phyloP scores from a whole-genome alignment of 2,797 vertebrate genomes.

The Esox masquinongy region DNA sequence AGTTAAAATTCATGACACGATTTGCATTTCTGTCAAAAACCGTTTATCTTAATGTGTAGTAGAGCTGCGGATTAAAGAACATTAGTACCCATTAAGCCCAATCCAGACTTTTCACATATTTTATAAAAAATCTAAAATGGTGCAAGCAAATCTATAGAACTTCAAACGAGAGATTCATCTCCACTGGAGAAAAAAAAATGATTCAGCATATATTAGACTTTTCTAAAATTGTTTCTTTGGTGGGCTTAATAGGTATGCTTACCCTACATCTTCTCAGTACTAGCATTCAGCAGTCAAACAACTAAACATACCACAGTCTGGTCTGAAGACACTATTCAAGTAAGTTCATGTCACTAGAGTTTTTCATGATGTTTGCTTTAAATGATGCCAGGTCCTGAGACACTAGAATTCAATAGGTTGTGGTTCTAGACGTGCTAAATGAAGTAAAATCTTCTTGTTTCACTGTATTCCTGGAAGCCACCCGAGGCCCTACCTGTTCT shows the following conservation, averaged over 20 bases:
- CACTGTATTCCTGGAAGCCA: background rate
- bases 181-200: background rate
- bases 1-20: too few relatives aligned
- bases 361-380: background rate
- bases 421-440: background rate
- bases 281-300: background rate
- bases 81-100: too few relatives aligned
- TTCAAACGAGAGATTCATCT: too few relatives aligned
- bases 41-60: too few relatives aligned
- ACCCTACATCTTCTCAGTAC: too few relatives aligned
- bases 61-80: too few relatives aligned
- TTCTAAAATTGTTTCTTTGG: too few relatives aligned
- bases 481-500: constrained; percentile 82
- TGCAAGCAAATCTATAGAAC: too few relatives aligned
- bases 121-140: too few relatives aligned
- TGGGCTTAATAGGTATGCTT: too few relatives aligned
- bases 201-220: background rate
- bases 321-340: background rate
- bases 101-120: too few relatives aligned
- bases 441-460: background rate
- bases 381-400: background rate
- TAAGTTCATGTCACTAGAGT: background rate
- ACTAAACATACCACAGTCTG: background rate
- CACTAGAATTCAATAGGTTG: background rate
- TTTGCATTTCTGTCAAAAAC: too few relatives aligned